phyloP scores from a whole-genome alignment of 2,113 vertebrate species.

The Rhodinocichla rosea region DNA sequence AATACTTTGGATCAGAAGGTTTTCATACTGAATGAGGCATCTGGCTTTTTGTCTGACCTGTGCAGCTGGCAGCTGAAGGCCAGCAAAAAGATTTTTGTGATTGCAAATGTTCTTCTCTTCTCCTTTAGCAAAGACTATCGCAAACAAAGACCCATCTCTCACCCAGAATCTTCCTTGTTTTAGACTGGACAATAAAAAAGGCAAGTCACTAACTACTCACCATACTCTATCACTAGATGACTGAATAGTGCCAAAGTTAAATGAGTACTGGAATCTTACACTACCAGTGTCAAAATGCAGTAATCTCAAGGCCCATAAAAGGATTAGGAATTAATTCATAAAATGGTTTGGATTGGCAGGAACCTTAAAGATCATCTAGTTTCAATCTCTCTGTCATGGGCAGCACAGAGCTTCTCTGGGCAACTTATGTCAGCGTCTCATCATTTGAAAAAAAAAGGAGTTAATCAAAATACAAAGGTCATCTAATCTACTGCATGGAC shows the following conservation, averaged over 20 bases:
- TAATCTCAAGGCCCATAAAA: neutral
- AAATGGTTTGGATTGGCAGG: neutral
- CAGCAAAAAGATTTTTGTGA: neutral
- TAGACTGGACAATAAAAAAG: neutral
- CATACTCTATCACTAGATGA: neutral
- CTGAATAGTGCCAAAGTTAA: neutral
- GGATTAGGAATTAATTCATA: neutral
- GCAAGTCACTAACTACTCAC: neutral
- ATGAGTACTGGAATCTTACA: neutral
- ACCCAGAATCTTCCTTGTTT: neutral
- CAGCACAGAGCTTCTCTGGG: neutral
- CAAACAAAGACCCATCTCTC: neutral
- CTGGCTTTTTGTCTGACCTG: neutral
- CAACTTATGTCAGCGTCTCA: neutral
- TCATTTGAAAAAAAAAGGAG: neutral
- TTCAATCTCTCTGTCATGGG: neutral
- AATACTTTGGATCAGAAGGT: neutral
- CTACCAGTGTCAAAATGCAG: neutral
- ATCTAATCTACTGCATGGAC: neutral
- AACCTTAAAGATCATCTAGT: neutral
- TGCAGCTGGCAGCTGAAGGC: neutral
- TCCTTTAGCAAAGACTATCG: neutral
- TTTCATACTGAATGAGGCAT: neutral
- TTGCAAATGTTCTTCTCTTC: neutral
- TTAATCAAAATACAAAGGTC: neutral